A percentile compares a stretch with the other conserved stretches of the same genome.
phyloP scores from a whole-genome alignment of 2,888 invertebrate genomes.

The Azorinus chamasolen region DNA sequence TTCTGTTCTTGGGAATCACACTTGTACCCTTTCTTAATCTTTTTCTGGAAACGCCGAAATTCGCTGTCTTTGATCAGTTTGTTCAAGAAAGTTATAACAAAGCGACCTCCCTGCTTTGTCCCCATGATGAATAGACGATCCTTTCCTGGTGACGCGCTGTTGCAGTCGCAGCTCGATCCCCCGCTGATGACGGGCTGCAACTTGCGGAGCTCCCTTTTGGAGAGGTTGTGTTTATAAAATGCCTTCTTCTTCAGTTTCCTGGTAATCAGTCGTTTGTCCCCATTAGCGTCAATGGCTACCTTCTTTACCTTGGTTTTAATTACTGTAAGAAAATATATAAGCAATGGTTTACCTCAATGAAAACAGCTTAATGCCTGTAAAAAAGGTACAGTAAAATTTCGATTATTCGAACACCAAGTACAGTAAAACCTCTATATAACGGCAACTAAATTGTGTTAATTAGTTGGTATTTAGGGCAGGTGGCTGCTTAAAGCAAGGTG shows the following conservation, averaged over 20 bases:
- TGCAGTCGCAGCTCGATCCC: constrained; percentile 59
- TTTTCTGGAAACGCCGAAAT: constrained; percentile 44
- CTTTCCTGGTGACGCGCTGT: constrained; percentile 42
- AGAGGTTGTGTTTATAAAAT: constrained; percentile 44
- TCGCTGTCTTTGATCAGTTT: constrained; percentile 53
- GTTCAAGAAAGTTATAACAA: constrained; percentile 51
- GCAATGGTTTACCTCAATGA: background rate
- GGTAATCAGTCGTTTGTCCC: constrained; percentile 51
- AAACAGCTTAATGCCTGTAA: no score
- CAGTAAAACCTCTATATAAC: no score
- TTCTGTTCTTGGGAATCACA: constrained; percentile 20
- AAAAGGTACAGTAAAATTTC: no score
- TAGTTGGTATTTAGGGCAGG: no score
- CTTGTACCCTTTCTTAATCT: constrained; percentile 43
- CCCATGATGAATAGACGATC: constrained; percentile 55
- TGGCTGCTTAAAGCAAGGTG: no score
- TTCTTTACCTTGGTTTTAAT: constrained; percentile 30
- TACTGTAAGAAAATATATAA: constrained; percentile 35
- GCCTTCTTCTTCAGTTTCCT: constrained; percentile 38
- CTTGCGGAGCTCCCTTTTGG: constrained; percentile 46
- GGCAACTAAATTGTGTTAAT: no score
- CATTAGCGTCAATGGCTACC: constrained; percentile 50
- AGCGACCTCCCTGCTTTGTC: constrained; percentile 45
- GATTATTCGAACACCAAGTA: no score
- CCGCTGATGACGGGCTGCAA: constrained; percentile 62